Conservation (phyloP, 1,140 invertebrate genomes). For the Homarus americanus region DNA sequence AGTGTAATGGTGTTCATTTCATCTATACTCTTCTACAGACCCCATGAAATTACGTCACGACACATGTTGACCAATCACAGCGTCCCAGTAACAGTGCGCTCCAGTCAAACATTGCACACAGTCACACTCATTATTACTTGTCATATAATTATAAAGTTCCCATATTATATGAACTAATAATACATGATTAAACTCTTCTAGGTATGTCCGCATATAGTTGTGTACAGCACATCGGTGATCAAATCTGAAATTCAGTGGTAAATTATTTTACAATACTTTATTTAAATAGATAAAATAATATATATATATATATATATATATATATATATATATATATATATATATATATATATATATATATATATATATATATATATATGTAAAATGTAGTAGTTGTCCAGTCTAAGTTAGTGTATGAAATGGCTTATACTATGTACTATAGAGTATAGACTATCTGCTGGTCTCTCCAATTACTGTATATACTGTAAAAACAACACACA, state of each 20-base stretch:
- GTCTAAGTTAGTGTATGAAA: no score
- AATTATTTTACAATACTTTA: no score
- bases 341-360: constrained; percentile 22
- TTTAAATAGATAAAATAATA: background rate
- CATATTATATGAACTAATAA: background rate
- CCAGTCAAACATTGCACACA: background rate
- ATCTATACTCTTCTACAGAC: constrained; percentile 50
- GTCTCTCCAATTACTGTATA: no score
- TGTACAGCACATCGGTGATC: no score
- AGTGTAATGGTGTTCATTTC: background rate
- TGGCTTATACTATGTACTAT: no score
- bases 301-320: constrained; percentile 25
- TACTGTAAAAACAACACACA: no score
- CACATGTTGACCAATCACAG: constrained; percentile 17
- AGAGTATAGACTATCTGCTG: no score
- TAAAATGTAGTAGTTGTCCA: no score
- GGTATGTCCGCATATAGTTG: no score
- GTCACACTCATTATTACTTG: background rate
- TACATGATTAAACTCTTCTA: no score
- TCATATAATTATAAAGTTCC: background rate
- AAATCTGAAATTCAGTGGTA: no score
- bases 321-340: constrained; percentile 29
- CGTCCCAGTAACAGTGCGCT: constrained; percentile 2
- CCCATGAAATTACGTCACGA: constrained; percentile 48
- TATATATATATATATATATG: constrained; percentile 10